Evolutionary conservation across 2,113 vertebrate species (phyloP), one percentile per base, ranked within the genome.

Genomic region (Cyanoramphus novaezelandiae): DNA sequence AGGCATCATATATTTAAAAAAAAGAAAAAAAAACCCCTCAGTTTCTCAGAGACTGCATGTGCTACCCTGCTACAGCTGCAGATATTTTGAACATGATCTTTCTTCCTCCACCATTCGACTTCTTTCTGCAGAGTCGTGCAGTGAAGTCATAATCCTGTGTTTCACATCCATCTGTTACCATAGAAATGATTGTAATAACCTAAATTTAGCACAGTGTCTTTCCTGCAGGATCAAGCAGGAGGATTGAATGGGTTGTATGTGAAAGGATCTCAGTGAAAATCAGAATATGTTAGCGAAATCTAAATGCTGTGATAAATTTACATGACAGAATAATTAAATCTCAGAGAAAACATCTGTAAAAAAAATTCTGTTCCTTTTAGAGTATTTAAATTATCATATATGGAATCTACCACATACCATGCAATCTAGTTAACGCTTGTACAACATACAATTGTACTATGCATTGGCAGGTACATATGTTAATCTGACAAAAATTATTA

Each of bases 151-250:
- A 97, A 95, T 97, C 95, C 94, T 97, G 90, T 95, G 91, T 96
- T 96, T 97, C 94, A 95, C 92, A 93, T 97, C 96, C 95, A 96
- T 97, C 97, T 95, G 97, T 97, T 97, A 97, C 91, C 96, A 95
- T 96, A 97, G 97, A 94, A 97, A 97, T 96, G 95, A 97, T 97
- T 97, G 95, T 95, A 95, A 97, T 97, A 96, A 87, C 79, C 94
- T 97, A 96, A 97, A 97, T 97, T 94, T 97, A 97, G 96, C 95
- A 88, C 39, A 46, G 87, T 91, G 95, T 84, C 91, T 94, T 95
- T 95, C 89, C 89, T 95, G 90, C 91, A 95, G 95, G 93, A 97
- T 95, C 87, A 94, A 95, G 88, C 85, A 90, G 79, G 64, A 94
- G 91, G 72, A 93, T 65, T 95, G 94, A 95, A 96, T 92, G 64